Conservation (phyloP, 1,140 invertebrate genomes). For the Battus philenor region DNA sequence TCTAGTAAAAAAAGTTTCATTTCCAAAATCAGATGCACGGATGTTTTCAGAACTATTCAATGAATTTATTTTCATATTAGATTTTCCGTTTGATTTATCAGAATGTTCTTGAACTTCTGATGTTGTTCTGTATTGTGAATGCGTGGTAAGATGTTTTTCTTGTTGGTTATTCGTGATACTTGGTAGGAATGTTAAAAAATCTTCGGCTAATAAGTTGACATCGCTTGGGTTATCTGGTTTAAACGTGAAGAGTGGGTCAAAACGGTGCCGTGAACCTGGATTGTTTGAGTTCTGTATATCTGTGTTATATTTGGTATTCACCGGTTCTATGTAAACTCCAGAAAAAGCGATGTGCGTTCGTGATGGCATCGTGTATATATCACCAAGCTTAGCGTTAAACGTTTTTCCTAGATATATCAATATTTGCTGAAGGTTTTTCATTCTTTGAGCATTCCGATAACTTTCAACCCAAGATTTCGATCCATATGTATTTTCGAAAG, state of each 20-base stretch:
- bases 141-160: slow-evolving; percentile 28
- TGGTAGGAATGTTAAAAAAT: slow-evolving; percentile 54
- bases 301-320: slow-evolving; percentile 20
- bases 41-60: neutral
- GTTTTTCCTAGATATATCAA: slow-evolving; percentile 66
- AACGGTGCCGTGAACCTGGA: slow-evolving; percentile 36
- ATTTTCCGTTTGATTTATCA: too few species aligned
- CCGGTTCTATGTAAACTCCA: slow-evolving; percentile 50
- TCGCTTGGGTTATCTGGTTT: slow-evolving; percentile 66
- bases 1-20: too few species aligned
- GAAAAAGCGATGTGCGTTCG: slow-evolving; percentile 56
- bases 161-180: slow-evolving; percentile 17
- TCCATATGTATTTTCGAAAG: slow-evolving; percentile 51
- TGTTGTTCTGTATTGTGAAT: slow-evolving; percentile 17
- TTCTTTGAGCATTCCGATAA: slow-evolving; percentile 60
- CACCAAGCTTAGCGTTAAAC: slow-evolving; percentile 57
- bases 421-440: slow-evolving; percentile 64
- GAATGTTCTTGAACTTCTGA: too few species aligned
- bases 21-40: too few species aligned
- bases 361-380: slow-evolving; percentile 35
- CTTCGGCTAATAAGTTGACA: slow-evolving; percentile 68
- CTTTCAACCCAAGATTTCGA: slow-evolving; percentile 57
- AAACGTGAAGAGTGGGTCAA: slow-evolving; percentile 59
- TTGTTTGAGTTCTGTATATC: neutral
- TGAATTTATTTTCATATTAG: too few species aligned